Base-by-base conservation (phyloP, 2,797 vertebrate species). In the Dermochelys coriacea region DNA sequence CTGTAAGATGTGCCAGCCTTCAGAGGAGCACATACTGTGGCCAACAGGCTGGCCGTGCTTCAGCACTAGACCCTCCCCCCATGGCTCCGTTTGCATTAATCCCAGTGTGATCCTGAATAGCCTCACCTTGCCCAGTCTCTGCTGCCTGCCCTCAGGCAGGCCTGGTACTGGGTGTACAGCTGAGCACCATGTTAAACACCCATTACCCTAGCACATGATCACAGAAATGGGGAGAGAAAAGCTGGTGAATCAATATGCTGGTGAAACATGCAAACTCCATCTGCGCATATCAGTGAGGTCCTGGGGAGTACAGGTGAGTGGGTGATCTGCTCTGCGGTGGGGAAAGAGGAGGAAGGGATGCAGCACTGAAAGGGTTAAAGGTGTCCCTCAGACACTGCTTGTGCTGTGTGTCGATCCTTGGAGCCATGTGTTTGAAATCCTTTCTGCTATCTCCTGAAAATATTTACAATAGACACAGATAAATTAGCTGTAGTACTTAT, bases 361-460 rank as follows among this genome's bases (percentile, higher is more conserved):
- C 0, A 1, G 94, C 51, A 87, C 0, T 0, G 0, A 0, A 92
- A 96, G 93, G 55, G 97, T 97, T 97, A 97, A 96, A 94, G 59
- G 31, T 34, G 0, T 90, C 82, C 93, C 94, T 96, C 94, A 95
- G 94, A 96, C 85, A 91, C 94, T 91, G 87, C 84, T 55, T 84
- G 50, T 0, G 0, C 93, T 57, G 80, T 96, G 90, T 96, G 96
- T 97, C 95, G 96, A 89, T 96, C 95, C 94, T 96, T 93, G 94
- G 93, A 95, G 96, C 97, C 97, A 96, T 97, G 95, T 97, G 97
- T 97, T 97, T 97, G 97, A 97, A 97, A 97, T 97, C 97, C 96
- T 96, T 97, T 95, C 96, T 97, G 94, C 97, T 97, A 97, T 97
- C 96, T 97, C 96, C 95, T 97, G 96, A 97, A 97, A 97, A 96